Base-by-base conservation (phyloP, 2,888 invertebrate species). In the Eristalis pertinax region DNA sequence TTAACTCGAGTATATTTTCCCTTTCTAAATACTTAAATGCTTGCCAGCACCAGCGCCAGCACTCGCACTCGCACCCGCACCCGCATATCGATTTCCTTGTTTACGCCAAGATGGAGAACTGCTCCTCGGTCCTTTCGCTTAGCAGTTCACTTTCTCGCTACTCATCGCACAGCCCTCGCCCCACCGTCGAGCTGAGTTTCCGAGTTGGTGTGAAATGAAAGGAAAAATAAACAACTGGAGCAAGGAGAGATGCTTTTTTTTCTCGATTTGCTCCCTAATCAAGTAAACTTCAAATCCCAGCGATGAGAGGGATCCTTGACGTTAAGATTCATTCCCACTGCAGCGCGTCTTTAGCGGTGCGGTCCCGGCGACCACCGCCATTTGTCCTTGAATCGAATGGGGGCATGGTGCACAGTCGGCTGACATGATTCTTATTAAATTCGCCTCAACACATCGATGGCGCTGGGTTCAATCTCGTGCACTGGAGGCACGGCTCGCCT, bases 1-100 rank as follows among this genome's bases (percentile, higher is more conserved):
- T 89, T 89, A 89, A 89, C 87, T 89, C 81, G 85, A 88, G 83
- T 89, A 86, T 82, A 82, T 74, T 78, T 73, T 69, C 77, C 77
- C 73, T 77, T 60, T 76, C 60, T 65, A 72, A 75, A 79, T 68
- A 69, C 82, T 78, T 69, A 70, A 83, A 72, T 32, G 74, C 74
- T 83, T 67, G 64, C 63, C 63, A 68, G 38, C 72, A 38, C 35
- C 56, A 43, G 68, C 41, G 72, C 77, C 81, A 69, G 69, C 77
- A 82, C 4, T 5, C 0, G 29, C 74, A 69, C 62, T 41, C 63
- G 50, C 72, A 41, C 58, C 56, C 35, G 68, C 56, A 76, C 85
- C 81, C 73, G 69, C 77, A 77, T 82, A 85, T 85, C 73, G 82
- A 85, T 85, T 85, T 81, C 69, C 62, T 29, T 85, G 60, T 68